Conservation (phyloP, 1,140 invertebrate genomes). For the Varroa destructor region DNA sequence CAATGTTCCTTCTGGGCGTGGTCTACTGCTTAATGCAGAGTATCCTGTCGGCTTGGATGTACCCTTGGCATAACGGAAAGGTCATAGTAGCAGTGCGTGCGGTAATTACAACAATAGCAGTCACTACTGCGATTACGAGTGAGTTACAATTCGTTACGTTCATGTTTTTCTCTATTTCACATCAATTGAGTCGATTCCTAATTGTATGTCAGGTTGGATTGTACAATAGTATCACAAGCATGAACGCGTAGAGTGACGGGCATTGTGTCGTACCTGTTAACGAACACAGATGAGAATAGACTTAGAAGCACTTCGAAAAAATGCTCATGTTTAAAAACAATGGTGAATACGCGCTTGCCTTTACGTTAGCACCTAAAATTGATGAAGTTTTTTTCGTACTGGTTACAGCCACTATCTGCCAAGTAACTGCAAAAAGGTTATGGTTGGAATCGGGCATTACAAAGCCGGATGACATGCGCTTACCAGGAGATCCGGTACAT, state of each 20-base stretch:
- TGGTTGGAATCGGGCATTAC: constrained; percentile 7
- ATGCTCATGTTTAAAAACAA: too few species aligned
- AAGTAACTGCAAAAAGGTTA: constrained; percentile 1
- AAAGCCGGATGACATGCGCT: constrained; percentile 14
- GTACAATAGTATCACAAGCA: too few species aligned
- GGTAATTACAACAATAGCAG: background rate
- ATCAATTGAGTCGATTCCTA: too few species aligned
- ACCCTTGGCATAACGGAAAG: constrained; percentile 23
- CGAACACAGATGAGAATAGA: too few species aligned
- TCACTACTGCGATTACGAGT: constrained; percentile 1
- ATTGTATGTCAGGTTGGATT: too few species aligned
- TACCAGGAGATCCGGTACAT: constrained; percentile 5
- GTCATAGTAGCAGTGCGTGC: background rate
- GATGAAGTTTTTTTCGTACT: too few species aligned
- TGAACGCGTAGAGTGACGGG: too few species aligned
- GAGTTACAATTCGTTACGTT: background rate
- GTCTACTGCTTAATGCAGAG: constrained; percentile 18
- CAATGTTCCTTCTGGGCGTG: constrained; percentile 21
- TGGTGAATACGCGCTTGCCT: too few species aligned
- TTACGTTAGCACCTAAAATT: too few species aligned
- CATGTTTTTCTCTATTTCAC: too few species aligned
- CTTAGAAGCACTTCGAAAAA: too few species aligned
- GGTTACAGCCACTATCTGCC: constrained; percentile 1
- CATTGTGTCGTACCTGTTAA: too few species aligned
- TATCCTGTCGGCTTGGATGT: constrained; percentile 17